Base-by-base conservation (phyloP, 2,797 vertebrate species). In the Scolopax rusticola region DNA sequence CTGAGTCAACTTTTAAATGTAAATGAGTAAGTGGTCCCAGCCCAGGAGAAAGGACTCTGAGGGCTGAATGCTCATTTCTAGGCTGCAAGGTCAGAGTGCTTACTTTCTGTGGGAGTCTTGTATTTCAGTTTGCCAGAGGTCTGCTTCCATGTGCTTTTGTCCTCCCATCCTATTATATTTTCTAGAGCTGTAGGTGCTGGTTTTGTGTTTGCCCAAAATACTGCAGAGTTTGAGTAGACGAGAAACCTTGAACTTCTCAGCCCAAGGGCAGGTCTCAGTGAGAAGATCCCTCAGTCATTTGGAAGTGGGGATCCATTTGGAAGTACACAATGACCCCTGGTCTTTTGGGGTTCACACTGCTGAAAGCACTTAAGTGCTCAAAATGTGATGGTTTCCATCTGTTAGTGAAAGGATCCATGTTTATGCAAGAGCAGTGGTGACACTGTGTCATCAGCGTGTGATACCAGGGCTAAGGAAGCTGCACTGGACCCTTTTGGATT, bases 271-370 rank as follows among this genome's bases (percentile, higher is more conserved):
- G 6, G 61, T 81, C 24, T 38, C 24, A 40, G 0, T 8, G 60
- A 18, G n/a, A 12, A 65, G 7, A 36, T 36, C 36, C 36, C 36
- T 36, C 36, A 36, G 28, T 40, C 64, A 19, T 40, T 50, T 69
- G 70, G 28, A 33, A 15, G 16, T 24, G 47, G 69, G 20, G 28
- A 53, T 70, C 54, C 3, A 0, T 81, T 81, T 69, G 47, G 15
- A 80, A 87, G 16, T 43, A 43, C 8, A 24, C 25, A 28, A 8
- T 20, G 18, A 69, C 8, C 60, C 41, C 12, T 50, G 16, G 27
- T 0, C 0, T 65, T 81, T 40, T 67, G 38, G 48, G 32, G 12
- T 65, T 51, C 9, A 1, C 8, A 4, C 33, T 33, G 13, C 11
- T 0, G 0, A 28, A 89, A 51, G 24, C 38, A 6, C 73, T 21